Evolutionary conservation across 2,797 vertebrate genomes (phyloP).

Genomic region (Myiotriccus ornatus): DNA sequence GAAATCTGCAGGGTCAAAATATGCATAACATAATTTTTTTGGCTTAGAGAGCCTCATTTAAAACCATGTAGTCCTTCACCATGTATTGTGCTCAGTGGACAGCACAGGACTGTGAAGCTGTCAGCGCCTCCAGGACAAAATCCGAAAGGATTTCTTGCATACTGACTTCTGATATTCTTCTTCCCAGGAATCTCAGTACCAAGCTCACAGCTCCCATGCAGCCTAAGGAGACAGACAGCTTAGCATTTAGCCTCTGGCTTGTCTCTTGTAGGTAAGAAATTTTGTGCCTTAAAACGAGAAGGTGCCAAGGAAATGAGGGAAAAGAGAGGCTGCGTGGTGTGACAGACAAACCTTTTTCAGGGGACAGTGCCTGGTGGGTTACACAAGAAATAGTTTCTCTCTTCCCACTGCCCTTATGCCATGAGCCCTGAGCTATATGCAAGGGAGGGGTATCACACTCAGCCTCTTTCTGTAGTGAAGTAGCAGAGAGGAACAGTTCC

Average conservation of each 20-base stretch:
- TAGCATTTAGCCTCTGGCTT: not conserved
- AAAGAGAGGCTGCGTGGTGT: not conserved
- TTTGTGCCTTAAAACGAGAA: not conserved
- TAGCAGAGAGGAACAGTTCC: not conserved
- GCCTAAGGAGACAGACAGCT: not conserved
- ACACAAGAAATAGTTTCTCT: not conserved
- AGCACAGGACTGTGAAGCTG: not conserved
- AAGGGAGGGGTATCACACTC: not conserved
- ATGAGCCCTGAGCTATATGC: accelerated
- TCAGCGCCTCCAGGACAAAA: not conserved
- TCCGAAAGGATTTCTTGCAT: not conserved
- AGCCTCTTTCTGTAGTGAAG: not conserved
- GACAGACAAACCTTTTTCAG: not conserved
- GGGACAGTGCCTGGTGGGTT: not conserved
- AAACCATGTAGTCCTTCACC: not conserved
- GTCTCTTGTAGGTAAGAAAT: not conserved
- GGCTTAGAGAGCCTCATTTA: not conserved
- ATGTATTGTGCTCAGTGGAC: not conserved
- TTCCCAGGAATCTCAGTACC: not conserved
- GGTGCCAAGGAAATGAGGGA: not conserved
- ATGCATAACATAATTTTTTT: accelerated
- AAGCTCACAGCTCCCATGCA: not conserved
- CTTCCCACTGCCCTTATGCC: not conserved
- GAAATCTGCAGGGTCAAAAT: not conserved
- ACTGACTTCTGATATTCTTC: not conserved